A percentile compares a stretch with the other conserved stretches of the same genome.
Evolutionary conservation across 1,140 invertebrate genomes (phyloP).

Genomic region (Arion vulgaris): DNA sequence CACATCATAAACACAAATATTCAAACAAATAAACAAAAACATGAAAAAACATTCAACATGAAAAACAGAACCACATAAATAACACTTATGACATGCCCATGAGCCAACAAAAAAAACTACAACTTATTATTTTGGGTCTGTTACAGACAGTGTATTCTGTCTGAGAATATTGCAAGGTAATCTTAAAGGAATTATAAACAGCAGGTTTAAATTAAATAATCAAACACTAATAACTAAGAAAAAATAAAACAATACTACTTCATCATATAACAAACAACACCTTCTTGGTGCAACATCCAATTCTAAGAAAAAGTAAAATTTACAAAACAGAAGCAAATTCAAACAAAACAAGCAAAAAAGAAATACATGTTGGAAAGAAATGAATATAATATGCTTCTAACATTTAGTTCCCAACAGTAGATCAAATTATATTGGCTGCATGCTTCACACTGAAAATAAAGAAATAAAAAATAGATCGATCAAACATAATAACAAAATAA

Average conservation of each 20-base stretch:
- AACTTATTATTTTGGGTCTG: no score
- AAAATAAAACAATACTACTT: neutral
- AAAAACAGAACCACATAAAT: constrained; percentile 9
- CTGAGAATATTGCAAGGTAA: no score
- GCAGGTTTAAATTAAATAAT: no score
- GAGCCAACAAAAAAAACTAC: constrained; percentile 2
- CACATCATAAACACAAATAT: neutral
- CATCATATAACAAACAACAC: constrained; percentile 5
- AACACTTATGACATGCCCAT: constrained; percentile 19
- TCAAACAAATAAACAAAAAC: neutral
- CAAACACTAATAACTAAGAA: no score
- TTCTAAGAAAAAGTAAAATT: neutral
- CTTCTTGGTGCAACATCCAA: neutral
- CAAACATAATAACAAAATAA: neutral
- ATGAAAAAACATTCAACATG: neutral
- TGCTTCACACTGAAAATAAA: neutral
- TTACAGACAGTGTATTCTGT: no score
- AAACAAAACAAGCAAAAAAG: neutral
- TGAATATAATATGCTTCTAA: neutral
- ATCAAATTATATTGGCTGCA: neutral
- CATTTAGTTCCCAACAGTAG: neutral
- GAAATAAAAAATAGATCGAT: neutral
- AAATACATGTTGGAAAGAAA: neutral
- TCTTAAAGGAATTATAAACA: no score
- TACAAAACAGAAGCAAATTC: neutral